A percentile compares a stretch with the other conserved stretches of the same genome.
Conservation (phyloP, 2,113 vertebrate species). For the Corvus hawaiiensis region DNA sequence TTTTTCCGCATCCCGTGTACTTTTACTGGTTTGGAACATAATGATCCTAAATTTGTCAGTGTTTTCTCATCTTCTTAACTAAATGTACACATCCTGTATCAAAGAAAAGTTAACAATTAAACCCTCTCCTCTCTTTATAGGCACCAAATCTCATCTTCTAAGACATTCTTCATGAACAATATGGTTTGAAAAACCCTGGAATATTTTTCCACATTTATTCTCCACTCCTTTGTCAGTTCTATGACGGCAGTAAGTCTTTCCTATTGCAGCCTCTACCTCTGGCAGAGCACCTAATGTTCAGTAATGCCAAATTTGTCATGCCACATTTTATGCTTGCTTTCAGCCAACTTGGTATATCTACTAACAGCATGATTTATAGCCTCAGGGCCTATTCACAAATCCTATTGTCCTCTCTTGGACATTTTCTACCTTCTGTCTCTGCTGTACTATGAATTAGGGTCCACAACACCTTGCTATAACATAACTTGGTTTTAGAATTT, state of each 20-base stretch:
- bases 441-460: background rate
- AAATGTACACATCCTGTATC: background rate
- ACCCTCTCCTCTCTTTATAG: background rate
- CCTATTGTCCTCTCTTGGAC: background rate
- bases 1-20: background rate
- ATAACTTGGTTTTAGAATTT: background rate
- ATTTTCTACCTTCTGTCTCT: background rate
- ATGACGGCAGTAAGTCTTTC: background rate
- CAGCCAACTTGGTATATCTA: background rate
- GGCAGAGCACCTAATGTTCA: background rate
- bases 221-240: background rate
- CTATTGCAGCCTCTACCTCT: background rate
- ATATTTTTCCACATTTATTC: background rate
- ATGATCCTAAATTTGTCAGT: background rate
- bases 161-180: background rate
- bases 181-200: background rate
- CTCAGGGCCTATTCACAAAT: background rate
- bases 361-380: background rate
- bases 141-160: background rate
- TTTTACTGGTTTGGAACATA: background rate
- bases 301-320: background rate
- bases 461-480: background rate
- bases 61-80: background rate
- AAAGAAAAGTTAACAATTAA: background rate
- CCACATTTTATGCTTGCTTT: background rate